Evolutionary conservation across 2,888 invertebrate species (phyloP), one percentile per base, ranked within the genome.

Genomic region (Agonopterix heracliana): DNA sequence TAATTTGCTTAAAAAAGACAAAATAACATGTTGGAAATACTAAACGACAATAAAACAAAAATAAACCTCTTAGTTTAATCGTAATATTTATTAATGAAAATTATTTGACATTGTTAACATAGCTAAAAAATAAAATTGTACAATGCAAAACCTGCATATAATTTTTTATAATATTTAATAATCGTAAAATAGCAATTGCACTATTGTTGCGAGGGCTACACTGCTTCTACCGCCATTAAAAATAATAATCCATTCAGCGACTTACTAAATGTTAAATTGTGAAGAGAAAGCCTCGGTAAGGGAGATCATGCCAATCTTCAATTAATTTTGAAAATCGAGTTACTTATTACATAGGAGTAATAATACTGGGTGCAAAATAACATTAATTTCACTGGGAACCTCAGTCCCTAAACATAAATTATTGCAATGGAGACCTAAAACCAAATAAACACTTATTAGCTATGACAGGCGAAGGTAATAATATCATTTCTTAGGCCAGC

Each of bases 121-220:
- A 81, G 81, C 81, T 84, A 85, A 79, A 81, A 83, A 83, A 82
- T 82, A 81, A 84, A 85, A 82, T 85, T 87, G 86, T 87, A 86
- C 87, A 86, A 84, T 83, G 84, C 85, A 87, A 74, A 75, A 77
- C 60, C 67, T 86, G 84, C 84, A 80, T 82, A 81, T 83, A 84
- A 83, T 83, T 85, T 83, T 85, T 83, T 78, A 73, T 74, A 67
- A 75, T 76, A 78, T 64, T 66, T 79, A 69, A 70, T 74, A 67
- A 26, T 26, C 26, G 26, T 26, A 66, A 74, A 63, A 74, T 76
- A 81, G 83, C 80, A 79, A 87, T 88, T 88, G 87, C 87, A 87
- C 87, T 87, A 84, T 84, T 83, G 80, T 82, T 85, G 85, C 83
- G 82, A 85, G 87, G 87, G 82, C 82, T 86, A 86, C 78, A 81